Evolutionary conservation across 2,113 vertebrate genomes (phyloP).

Genomic region (Phrynosoma blainvillii): DNA sequence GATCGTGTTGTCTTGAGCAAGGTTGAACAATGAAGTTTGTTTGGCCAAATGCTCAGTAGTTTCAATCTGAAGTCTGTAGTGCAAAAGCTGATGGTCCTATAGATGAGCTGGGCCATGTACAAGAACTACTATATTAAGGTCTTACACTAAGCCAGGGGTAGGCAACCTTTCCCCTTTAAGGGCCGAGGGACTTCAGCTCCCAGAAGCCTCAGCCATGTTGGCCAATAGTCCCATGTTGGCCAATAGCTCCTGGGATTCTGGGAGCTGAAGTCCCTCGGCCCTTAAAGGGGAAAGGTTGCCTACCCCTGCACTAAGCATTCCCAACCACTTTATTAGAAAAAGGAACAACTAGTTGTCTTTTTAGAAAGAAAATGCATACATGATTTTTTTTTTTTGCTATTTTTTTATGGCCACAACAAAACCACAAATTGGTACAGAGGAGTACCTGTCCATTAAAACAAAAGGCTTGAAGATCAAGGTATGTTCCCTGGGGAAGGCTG

Average conservation of each 20-base stretch:
- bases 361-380: conserved; percentile 80
- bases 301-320: conserved; percentile 33
- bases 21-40: background rate
- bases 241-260: too few relatives aligned
- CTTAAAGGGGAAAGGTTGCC: too few relatives aligned
- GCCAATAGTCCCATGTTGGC: too few relatives aligned
- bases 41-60: background rate
- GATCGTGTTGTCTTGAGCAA: too few relatives aligned
- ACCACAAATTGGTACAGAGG: conserved; percentile 80
- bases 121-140: conserved; percentile 55
- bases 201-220: too few relatives aligned
- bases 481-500: conserved; percentile 74
- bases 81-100: conserved; percentile 14
- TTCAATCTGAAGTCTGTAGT: background rate
- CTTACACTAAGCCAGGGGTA: background rate
- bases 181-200: too few relatives aligned
- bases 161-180: too few relatives aligned
- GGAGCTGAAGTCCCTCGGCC: too few relatives aligned
- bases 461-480: conserved; percentile 68
- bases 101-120: conserved; percentile 27
- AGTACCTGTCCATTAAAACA: conserved; percentile 83
- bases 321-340: conserved; percentile 76
- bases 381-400: conserved; percentile 66
- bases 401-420: conserved; percentile 77
- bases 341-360: conserved; percentile 58